A percentile compares a stretch with the other conserved stretches of the same genome.
These are phyloP conservation scores for Cheumatopsyche charites DNA, from an alignment of 1,140 invertebrate genomes.

Conservation along the genomic window DNA sequence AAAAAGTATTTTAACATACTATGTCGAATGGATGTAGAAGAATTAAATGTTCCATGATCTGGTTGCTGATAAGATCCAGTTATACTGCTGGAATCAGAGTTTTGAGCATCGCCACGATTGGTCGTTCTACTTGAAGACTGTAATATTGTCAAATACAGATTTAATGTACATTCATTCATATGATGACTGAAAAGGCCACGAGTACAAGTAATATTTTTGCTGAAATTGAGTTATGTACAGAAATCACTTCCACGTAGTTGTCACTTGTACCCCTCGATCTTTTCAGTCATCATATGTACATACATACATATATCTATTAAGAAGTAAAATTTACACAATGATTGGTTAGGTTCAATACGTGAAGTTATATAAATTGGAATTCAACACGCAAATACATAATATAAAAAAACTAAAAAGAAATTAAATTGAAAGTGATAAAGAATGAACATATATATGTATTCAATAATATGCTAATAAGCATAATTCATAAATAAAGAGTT, in stretches of 20 bases:
- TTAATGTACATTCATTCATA: not conserved
- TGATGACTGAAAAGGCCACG: too few relatives aligned
- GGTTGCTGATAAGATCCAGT: slow-evolving; percentile 9
- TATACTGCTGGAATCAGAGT: slow-evolving; percentile 3
- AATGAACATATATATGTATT: too few relatives aligned
- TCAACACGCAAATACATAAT: too few relatives aligned
- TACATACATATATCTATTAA: not conserved
- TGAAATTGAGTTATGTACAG: too few relatives aligned
- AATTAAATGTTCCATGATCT: slow-evolving; percentile 37
- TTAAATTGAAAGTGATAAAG: too few relatives aligned
- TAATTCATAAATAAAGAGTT: not conserved
- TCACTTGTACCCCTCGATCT: too few relatives aligned
- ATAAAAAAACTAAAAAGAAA: too few relatives aligned
- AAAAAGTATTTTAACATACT: slow-evolving; percentile 7
- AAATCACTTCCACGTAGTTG: too few relatives aligned
- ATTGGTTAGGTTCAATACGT: slow-evolving; percentile 13
- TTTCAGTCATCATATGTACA: too few relatives aligned
- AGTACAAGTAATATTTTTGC: too few relatives aligned
- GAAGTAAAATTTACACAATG: not conserved
- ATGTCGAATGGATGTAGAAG: slow-evolving; percentile 1
- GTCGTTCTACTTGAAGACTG: not conserved
- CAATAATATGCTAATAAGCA: too few relatives aligned
- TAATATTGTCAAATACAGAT: slow-evolving; percentile 6
- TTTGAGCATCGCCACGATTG: not conserved
- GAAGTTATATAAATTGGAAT: not conserved